A percentile compares a stretch with the other conserved stretches of the same genome.
phyloP scores from a whole-genome alignment of 2,113 vertebrate species.

The Felis chaus region DNA sequence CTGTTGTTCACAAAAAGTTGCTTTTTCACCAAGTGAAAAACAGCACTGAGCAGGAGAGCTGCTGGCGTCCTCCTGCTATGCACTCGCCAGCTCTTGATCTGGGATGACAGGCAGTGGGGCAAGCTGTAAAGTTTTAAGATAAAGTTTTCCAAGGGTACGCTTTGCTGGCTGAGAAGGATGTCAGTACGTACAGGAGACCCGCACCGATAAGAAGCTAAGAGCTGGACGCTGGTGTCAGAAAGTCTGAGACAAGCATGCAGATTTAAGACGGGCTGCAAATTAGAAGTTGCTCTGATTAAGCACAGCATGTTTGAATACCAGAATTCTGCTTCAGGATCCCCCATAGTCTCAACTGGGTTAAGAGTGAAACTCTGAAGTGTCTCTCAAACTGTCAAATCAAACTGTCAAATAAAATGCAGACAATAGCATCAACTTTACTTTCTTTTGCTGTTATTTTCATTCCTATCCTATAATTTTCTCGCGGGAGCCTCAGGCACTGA shows the following conservation, averaged over 20 bases:
- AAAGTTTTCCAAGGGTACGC: background rate
- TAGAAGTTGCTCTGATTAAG: conserved; percentile 76
- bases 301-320: conserved; percentile 84
- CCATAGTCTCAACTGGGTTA: conserved; percentile 89
- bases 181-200: conserved; percentile 57
- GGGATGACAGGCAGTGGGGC: background rate
- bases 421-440: conserved; percentile 79
- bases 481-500: background rate
- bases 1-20: background rate
- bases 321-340: conserved; percentile 88
- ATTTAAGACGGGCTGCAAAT: conserved; percentile 76
- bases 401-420: conserved; percentile 94
- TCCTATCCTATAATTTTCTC: background rate
- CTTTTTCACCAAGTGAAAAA: background rate
- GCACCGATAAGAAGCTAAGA: conserved; percentile 72
- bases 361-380: conserved; percentile 86
- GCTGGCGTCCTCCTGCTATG: rapidly evolving
- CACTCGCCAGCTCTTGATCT: background rate
- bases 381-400: conserved; percentile 93
- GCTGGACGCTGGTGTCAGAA: conserved; percentile 63
- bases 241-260: conserved; percentile 83
- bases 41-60: background rate
- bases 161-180: background rate
- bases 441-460: background rate
- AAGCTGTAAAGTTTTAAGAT: background rate